Conservation (phyloP, 2,888 invertebrate genomes). For the Leptinotarsa tumamoca region DNA sequence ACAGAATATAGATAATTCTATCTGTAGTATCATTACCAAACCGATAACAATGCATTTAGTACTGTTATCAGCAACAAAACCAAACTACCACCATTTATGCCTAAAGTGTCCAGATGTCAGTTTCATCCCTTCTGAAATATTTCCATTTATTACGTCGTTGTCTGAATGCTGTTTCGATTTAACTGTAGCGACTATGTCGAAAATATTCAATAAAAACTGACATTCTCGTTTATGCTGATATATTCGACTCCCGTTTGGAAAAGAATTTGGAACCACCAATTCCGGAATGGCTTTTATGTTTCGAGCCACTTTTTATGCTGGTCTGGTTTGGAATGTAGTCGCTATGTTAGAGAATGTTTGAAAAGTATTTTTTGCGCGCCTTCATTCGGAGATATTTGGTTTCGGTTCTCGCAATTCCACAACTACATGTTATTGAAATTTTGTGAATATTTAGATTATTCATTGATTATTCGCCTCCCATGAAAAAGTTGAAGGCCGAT, state of each 20-base stretch:
- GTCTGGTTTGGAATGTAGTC: constrained; percentile 13
- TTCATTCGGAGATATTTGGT: not conserved
- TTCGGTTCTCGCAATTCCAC: not conserved
- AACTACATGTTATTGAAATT: not conserved
- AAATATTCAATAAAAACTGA: constrained; percentile 48
- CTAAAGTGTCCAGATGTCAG: not conserved
- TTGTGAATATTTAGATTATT: not conserved
- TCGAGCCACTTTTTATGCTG: constrained; percentile 31
- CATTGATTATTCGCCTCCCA: no score
- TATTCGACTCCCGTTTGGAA: constrained; percentile 46
- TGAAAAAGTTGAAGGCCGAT: no score
- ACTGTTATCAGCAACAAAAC: not conserved
- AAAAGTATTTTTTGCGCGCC: not conserved
- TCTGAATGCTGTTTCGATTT: constrained; percentile 1
- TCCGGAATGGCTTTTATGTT: constrained; percentile 28
- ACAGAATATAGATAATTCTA: no score
- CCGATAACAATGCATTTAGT: not conserved
- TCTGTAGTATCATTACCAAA: not conserved
- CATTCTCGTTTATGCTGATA: constrained; percentile 48
- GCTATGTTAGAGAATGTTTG: constrained; percentile 1
- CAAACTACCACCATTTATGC: not conserved
- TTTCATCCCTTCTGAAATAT: not conserved
- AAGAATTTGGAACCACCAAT: constrained; percentile 38
- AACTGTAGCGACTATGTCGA: constrained; percentile 40
- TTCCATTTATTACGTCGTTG: not conserved